A percentile compares a stretch with the other conserved stretches of the same genome.
Conservation (phyloP, 37 sponge, comb jelly and placozoan genomes). For the Halisarca cf. caerulea region DNA sequence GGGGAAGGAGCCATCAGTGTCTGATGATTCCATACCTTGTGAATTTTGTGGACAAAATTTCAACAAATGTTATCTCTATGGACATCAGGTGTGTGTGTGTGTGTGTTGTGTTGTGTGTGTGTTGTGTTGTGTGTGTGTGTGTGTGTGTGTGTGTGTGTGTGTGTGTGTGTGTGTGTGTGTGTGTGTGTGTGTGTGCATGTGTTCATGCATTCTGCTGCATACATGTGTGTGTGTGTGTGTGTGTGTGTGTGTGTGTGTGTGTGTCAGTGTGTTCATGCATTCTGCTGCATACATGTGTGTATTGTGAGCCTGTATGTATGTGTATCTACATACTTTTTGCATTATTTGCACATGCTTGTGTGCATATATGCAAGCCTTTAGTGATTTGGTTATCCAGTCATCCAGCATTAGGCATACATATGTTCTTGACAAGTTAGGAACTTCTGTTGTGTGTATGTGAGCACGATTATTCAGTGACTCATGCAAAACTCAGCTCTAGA, state of each 20-base stretch:
- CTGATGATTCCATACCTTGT: slow-evolving; percentile 9
- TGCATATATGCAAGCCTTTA: too few species aligned
- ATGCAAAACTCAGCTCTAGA: too few species aligned
- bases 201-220: background rate
- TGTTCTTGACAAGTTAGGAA: too few species aligned
- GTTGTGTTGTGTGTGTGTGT: background rate
- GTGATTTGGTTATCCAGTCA: too few species aligned
- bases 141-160: slow-evolving; percentile 12
- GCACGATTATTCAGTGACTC: too few species aligned
- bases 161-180: background rate
- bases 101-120: background rate
- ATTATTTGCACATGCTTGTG: too few species aligned
- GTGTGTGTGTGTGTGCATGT: slow-evolving; percentile 13
- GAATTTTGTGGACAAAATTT: background rate
- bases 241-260: slow-evolving; percentile 1
- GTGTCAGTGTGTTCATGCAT: background rate
- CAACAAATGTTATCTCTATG: background rate
- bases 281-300: too few species aligned
- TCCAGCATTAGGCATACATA: too few species aligned
- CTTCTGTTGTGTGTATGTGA: too few species aligned
- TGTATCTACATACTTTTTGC: too few species aligned
- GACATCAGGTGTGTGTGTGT: background rate
- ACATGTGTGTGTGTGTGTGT: slow-evolving; percentile 6
- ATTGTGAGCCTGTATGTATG: too few species aligned
- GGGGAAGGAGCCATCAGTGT: too few species aligned